Percentiles rank a stretch among this genome's conserved stretches.
Evolutionary conservation across 2,888 invertebrate species (phyloP).

Genomic region (Epirrhoe alternata): DNA sequence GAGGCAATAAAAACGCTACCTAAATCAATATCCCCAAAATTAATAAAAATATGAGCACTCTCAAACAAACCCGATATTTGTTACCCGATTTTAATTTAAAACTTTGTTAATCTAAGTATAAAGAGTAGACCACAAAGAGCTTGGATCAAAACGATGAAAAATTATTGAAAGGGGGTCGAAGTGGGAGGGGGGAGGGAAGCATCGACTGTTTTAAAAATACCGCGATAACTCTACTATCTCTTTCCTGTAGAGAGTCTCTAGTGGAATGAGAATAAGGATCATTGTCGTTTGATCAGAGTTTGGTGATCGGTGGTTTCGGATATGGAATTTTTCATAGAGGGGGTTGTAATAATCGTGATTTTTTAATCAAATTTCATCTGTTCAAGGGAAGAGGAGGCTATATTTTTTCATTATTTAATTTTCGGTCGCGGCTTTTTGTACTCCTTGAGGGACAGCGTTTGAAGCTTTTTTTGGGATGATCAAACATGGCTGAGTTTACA

Average conservation of each 20-base stretch:
- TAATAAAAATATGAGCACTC: constrained; percentile 48
- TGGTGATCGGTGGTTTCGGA: constrained; percentile 41
- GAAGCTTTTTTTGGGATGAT: constrained; percentile 75
- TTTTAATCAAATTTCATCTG: constrained; percentile 86
- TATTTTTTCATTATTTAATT: constrained; percentile 86
- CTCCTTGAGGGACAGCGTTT: constrained; percentile 81
- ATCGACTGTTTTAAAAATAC: constrained; percentile 77
- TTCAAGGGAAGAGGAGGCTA: constrained; percentile 82
- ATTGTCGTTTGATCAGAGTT: constrained; percentile 34
- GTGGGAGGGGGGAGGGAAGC: constrained; percentile 64
- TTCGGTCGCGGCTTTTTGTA: constrained; percentile 76
- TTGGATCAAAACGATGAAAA: constrained; percentile 84
- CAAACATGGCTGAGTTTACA: constrained; percentile 57
- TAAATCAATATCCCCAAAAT: constrained; percentile 46
- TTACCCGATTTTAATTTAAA: constrained; percentile 81
- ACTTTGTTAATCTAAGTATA: constrained; percentile 84
- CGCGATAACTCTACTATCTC: constrained; percentile 52
- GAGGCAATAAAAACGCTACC: constrained; percentile 34
- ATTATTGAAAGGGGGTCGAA: constrained; percentile 82
- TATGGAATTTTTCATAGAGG: constrained; percentile 66
- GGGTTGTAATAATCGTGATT: constrained; percentile 85
- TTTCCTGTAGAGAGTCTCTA: constrained; percentile 40
- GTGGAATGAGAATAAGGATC: constrained; percentile 33
- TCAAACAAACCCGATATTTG: constrained; percentile 68
- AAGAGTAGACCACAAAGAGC: constrained; percentile 80